Evolutionary conservation across 2,888 invertebrate genomes (phyloP).

Genomic region (Ganaspis brasiliensis): DNA sequence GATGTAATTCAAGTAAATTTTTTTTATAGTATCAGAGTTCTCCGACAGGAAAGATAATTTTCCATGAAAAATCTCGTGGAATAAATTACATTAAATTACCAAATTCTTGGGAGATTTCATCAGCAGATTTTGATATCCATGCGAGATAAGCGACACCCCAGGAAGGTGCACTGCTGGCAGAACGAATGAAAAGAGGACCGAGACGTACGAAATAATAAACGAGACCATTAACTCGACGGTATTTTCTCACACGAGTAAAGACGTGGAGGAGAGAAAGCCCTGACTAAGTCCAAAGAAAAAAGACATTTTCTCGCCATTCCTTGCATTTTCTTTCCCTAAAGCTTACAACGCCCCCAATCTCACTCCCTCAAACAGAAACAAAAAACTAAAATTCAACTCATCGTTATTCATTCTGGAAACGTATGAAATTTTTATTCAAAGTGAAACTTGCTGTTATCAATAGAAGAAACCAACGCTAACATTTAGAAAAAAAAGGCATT

Average conservation of each 20-base stretch:
- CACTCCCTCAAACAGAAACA: neutral
- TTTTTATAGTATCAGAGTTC: neutral
- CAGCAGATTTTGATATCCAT: conserved; percentile 19
- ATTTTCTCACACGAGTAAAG: conserved; percentile 64
- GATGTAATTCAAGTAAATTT: neutral
- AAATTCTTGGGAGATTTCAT: conserved; percentile 23
- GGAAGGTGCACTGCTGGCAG: conserved; percentile 54
- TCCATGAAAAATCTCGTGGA: neutral
- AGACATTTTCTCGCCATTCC: conserved; percentile 14
- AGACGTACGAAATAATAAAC: conserved; percentile 78
- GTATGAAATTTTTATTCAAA: conserved; percentile 20
- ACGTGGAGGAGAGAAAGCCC: conserved; percentile 28
- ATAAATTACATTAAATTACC: neutral
- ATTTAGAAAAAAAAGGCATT: neutral
- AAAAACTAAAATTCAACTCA: conserved; percentile 14
- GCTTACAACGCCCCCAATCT: neutral
- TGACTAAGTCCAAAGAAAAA: conserved; percentile 41
- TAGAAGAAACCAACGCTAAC: neutral
- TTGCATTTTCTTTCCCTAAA: conserved; percentile 6
- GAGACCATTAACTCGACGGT: conserved; percentile 76
- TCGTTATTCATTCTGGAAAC: conserved; percentile 25
- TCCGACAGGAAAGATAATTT: neutral
- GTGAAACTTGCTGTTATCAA: conserved; percentile 1
- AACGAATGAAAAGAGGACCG: conserved; percentile 68
- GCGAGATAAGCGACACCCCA: conserved; percentile 49